These are phyloP conservation scores for Mimumesa dahlbomi DNA, from an alignment of 2,888 invertebrate genomes.

Conservation along the genomic window DNA sequence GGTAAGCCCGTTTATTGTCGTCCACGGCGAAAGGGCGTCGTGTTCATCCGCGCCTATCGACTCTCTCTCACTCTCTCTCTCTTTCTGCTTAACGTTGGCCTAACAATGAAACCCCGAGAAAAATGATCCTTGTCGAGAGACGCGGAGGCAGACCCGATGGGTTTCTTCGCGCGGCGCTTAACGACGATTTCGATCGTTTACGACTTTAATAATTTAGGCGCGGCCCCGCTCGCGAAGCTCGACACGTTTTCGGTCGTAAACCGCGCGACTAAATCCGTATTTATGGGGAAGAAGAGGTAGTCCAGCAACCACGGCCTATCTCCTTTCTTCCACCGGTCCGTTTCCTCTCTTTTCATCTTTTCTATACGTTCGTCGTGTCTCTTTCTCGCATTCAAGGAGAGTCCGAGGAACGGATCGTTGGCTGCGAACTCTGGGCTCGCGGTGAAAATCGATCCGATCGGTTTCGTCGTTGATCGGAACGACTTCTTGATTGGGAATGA, in stretches of 20 bases:
- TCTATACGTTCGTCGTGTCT: slow-evolving; percentile 8
- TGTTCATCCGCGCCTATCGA: slow-evolving; percentile 18
- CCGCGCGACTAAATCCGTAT: slow-evolving; percentile 79
- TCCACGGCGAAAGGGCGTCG: slow-evolving; percentile 27
- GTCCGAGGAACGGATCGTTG: not conserved
- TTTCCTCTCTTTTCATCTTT: slow-evolving; percentile 26
- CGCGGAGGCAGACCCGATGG: slow-evolving; percentile 63
- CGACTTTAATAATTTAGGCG: slow-evolving; percentile 80
- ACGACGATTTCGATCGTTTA: slow-evolving; percentile 80
- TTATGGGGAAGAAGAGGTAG: slow-evolving; percentile 77
- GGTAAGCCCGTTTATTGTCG: slow-evolving; percentile 53
- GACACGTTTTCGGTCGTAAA: slow-evolving; percentile 80
- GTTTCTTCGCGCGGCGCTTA: slow-evolving; percentile 77
- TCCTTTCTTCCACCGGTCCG: slow-evolving; percentile 36
- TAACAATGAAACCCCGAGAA: slow-evolving; percentile 63
- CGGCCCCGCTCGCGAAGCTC: slow-evolving; percentile 77
- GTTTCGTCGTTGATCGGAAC: not conserved
- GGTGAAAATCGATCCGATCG: not conserved
- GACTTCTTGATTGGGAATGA: not conserved
- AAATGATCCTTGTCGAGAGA: slow-evolving; percentile 59
- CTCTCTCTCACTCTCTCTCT: too few relatives aligned
- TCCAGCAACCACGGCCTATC: slow-evolving; percentile 52
- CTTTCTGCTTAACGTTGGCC: slow-evolving; percentile 39
- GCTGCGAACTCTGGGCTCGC: not conserved
- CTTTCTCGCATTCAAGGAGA: slow-evolving; percentile 3